Evolutionary conservation across 2,113 vertebrate genomes (phyloP), one percentile per base, ranked within the genome.

Genomic region (Neodontobutis hainanensis): DNA sequence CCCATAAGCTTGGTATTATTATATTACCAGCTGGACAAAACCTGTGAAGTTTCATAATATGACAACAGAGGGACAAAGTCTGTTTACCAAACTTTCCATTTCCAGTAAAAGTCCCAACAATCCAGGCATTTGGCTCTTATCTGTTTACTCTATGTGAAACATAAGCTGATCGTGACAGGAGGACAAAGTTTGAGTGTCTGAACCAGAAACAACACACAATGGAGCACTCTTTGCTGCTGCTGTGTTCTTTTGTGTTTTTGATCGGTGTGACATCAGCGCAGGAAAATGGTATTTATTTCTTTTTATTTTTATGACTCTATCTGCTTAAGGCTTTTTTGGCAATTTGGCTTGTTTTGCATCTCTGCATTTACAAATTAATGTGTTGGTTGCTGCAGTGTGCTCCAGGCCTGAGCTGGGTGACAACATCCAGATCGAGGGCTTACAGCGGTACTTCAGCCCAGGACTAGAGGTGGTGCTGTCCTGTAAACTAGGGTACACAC

Each of bases 321-420:
- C 11, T 35, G 5, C 51, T 2, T 27, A 27, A 15, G 5, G 11
- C 1, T 1, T 7, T 14, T 38, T 11, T 32, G 6, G 19, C 19
- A 1, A 3, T 27, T 27, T 27, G 19, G 19, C 19, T 27, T 27
- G 1, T 27, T 2, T 27, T 27, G 19, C 19, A 3, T 27, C 19
- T 27, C 19, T 27, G 19, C 19, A 27, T 53, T 35, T 35, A 53
- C 34, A 14, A 6, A 12, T 53, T 15, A 36, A 16, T 1, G 36
- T 40, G 9, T 74, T 51, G 78, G 12, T 89, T 48, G 2, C 88
- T 87, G 12, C 85, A 97, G 96, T 87, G 5, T 98, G 96, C 65
- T 35, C 66, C 5, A 89, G 78, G 36, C 96, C 96, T 10, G 81
- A 84, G 6, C 51, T 90, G 9, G 6, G 77, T 8, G 75, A 59